Evolutionary conservation across 1,140 invertebrate genomes (phyloP).

Genomic region (Oreohelix idahoensis): DNA sequence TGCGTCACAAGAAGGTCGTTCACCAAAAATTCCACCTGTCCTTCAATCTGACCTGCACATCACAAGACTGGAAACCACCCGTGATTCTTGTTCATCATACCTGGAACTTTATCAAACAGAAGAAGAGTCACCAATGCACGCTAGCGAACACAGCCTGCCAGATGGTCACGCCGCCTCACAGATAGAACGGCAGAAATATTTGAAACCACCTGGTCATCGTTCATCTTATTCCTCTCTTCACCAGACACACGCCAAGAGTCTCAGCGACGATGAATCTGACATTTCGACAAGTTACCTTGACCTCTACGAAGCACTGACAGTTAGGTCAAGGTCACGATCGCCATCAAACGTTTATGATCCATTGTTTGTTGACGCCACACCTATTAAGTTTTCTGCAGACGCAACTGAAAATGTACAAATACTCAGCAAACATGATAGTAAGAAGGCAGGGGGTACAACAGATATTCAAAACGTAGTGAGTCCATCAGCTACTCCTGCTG

Average conservation of each 20-base stretch:
- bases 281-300: conserved; percentile 21
- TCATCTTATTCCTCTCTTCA: background rate
- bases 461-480: too few relatives aligned
- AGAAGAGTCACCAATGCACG: background rate
- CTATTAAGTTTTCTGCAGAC: too few relatives aligned
- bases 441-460: too few relatives aligned
- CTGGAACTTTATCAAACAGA: background rate
- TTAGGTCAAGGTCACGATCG: conserved; percentile 12
- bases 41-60: too few relatives aligned
- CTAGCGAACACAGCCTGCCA: background rate
- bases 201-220: too few relatives aligned
- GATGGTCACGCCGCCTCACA: background rate
- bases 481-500: background rate
- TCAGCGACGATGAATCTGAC: background rate
- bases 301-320: conserved; percentile 11
- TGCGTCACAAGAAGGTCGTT: background rate
- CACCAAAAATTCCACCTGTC: too few relatives aligned
- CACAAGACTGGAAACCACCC: background rate
- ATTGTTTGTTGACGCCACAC: background rate
- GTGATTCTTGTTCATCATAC: conserved; percentile 4
- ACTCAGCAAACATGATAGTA: too few relatives aligned
- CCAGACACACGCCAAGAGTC: background rate
- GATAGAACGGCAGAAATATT: background rate
- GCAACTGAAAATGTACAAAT: too few relatives aligned
- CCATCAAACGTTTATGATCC: conserved; percentile 28